Percentiles rank a stretch among this genome's conserved stretches.
phyloP scores from a whole-genome alignment of 2,888 invertebrate species.

The Choreutis nemorana region DNA sequence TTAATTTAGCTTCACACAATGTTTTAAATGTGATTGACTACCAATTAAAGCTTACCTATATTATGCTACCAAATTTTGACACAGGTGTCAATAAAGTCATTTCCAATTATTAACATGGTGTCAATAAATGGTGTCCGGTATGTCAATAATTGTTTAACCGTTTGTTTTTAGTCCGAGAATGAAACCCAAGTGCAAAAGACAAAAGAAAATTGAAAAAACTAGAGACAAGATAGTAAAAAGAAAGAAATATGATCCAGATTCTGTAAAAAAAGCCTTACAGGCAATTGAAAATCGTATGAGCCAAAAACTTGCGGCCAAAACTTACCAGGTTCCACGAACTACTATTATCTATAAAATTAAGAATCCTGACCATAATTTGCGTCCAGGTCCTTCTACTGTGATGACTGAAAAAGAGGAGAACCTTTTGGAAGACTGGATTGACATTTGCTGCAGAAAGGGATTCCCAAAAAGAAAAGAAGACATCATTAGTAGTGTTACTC shows the following conservation, averaged over 20 bases:
- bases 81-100: no score
- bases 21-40: no score
- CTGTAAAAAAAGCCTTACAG: conserved; percentile 7
- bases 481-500: conserved; percentile 15
- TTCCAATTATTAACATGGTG: conserved; percentile 6
- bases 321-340: conserved; percentile 8
- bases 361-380: conserved; percentile 4
- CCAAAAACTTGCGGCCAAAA: conserved; percentile 9
- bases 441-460: conserved; percentile 17
- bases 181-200: conserved; percentile 2
- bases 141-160: conserved; percentile 4
- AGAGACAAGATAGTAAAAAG: conserved; percentile 2
- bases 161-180: conserved; percentile 4
- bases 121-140: conserved; percentile 5
- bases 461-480: conserved; percentile 20
- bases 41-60: no score
- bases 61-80: no score
- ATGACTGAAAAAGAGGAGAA: conserved; percentile 17
- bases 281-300: conserved; percentile 7
- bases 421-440: conserved; percentile 20
- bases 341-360: conserved; percentile 9
- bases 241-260: conserved; percentile 5
- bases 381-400: conserved; percentile 10
- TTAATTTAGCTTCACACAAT: no score
- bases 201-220: conserved; percentile 1